A percentile compares a stretch with the other conserved stretches of the same genome.
phyloP scores from a whole-genome alignment of 92 coral and sea anemone species.

The Palythoa grandiflora region DNA sequence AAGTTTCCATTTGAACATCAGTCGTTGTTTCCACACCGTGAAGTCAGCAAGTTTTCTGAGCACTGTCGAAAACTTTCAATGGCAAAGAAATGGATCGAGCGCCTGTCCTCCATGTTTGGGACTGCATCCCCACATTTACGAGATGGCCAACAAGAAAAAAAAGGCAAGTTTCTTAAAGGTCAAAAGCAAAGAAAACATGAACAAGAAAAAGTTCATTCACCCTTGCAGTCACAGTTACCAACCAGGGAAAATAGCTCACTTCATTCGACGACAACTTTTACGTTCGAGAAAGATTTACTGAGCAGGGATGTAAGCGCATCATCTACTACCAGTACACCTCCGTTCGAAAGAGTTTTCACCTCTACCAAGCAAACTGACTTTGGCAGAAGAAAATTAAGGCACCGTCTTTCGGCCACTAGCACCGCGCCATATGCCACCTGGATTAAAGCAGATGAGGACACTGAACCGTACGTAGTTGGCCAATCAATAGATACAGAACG shows the following conservation, averaged over 20 bases:
- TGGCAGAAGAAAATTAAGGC: neutral
- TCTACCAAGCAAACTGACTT: neutral
- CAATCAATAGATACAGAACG: neutral
- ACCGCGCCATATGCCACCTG: conserved; percentile 6
- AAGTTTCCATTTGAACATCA: too few relatives aligned
- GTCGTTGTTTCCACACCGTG: neutral
- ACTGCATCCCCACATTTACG: neutral
- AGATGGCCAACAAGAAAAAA: neutral
- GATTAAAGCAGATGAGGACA: neutral
- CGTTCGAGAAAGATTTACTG: neutral
- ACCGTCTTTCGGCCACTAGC: neutral
- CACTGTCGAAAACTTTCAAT: neutral
- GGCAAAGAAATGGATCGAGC: neutral
- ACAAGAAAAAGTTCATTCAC: neutral
- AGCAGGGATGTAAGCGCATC: neutral
- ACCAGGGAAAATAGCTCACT: neutral
- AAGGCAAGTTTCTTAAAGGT: neutral
- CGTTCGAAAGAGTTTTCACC: neutral
- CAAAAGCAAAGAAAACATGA: neutral
- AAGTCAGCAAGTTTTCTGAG: neutral
- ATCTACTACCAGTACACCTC: neutral
- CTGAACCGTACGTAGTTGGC: neutral
- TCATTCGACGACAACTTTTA: neutral
- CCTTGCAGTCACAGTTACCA: neutral
- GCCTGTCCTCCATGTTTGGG: neutral